A percentile compares a stretch with the other conserved stretches of the same genome.
Conservation (phyloP, 2,113 vertebrate species). For the Romanogobio albipinnatus region DNA sequence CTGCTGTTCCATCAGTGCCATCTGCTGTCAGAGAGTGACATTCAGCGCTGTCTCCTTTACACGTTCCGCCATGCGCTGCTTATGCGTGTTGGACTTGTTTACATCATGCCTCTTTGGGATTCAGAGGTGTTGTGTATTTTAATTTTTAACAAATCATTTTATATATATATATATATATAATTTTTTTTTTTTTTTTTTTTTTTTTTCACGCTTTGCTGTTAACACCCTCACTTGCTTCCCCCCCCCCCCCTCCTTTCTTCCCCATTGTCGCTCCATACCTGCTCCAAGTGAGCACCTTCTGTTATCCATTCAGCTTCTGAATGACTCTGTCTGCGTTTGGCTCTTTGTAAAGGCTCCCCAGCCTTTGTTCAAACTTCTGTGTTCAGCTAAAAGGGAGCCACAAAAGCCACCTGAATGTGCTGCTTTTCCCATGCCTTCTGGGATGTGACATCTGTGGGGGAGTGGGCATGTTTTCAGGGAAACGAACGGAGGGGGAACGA, state of each 20-base stretch:
- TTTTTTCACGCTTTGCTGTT: background rate
- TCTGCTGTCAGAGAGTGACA: no score
- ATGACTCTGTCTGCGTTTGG: slow-evolving; percentile 39
- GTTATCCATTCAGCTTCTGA: slow-evolving; percentile 24
- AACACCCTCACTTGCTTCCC: background rate
- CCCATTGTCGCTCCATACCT: slow-evolving; percentile 25
- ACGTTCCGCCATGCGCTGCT: no score
- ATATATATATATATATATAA: background rate
- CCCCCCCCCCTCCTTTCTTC: background rate
- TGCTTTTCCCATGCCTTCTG: slow-evolving; percentile 52
- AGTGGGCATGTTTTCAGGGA: slow-evolving; percentile 7
- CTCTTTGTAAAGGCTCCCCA: slow-evolving; percentile 43
- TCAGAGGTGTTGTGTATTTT: no score
- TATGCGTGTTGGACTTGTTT: no score
- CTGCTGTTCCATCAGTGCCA: no score
- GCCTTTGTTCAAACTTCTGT: slow-evolving; percentile 51
- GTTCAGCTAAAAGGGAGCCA: slow-evolving; percentile 41
- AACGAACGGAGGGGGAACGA: background rate
- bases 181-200: no score
- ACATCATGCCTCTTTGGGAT: no score
- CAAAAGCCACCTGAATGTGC: slow-evolving; percentile 54
- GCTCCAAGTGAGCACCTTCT: slow-evolving; percentile 43
- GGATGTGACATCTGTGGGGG: slow-evolving; percentile 68
- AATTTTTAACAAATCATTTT: no score
- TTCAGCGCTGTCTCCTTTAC: no score